Base-by-base conservation (phyloP, 2,113 vertebrate species). In the Potamarius usumacintae region DNA sequence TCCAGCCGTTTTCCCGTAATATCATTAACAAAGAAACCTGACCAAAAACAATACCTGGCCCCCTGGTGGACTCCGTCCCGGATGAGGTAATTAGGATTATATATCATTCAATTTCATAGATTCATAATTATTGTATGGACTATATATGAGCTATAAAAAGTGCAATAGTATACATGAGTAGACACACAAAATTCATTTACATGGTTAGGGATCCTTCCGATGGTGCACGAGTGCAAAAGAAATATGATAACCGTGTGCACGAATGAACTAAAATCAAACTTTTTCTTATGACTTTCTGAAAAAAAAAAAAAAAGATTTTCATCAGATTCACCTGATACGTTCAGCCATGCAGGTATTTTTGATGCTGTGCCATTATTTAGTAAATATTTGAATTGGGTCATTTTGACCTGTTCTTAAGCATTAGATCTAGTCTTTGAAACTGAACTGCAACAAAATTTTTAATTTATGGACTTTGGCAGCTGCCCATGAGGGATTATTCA, bases 401-500 rank as follows among this genome's bases (percentile, higher is more conserved):
- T 53, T 78, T 78, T 78, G 76, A 53, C 7, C 25, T 78, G 11
- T 53, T 78, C 50, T 15, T 78, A 17, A 6, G 25, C n/a, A 55
- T 50, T 76, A 22, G 10, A 52, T 12, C 25, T 30, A 58, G 57
- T 9, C 20, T 83, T 48, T 69, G 20, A 80, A 79, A 69, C 52
- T 67, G 2, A n/a, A 15, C 5, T 9, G 42, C 67, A 63, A 0
- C 18, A 74, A 48, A 74, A 52, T 52, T 62, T 65, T 15, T 42
- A 76, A 60, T 57, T 84, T 85, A 60, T 58, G 48, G 74, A 77
- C 74, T 22, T 74, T n/a, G 48, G 74, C 48, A 53, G 84, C 17
- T 88, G 87, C 84, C 85, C 89, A 85, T 11, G 17, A 84, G 58
- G 50, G 69, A 65, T 89, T 87, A 85, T 60, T 52, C 72, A n/a